A percentile compares a stretch with the other conserved stretches of the same genome.
Evolutionary conservation across 2,888 invertebrate genomes (phyloP).

Genomic region (Myopa tessellatipennis): DNA sequence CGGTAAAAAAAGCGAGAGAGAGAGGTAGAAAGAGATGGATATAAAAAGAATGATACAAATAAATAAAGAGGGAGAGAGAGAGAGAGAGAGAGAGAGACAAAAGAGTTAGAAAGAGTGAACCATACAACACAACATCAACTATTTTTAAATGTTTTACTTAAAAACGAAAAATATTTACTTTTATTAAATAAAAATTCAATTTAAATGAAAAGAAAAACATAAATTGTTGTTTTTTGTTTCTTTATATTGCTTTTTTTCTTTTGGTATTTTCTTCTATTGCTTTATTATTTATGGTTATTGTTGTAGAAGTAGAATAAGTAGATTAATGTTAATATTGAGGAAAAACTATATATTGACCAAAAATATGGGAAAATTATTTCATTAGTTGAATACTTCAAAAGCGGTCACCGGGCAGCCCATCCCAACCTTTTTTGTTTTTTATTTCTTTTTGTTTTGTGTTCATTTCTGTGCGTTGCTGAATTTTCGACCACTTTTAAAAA

Average conservation of each 20-base stretch:
- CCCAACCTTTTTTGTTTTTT: conserved; percentile 65
- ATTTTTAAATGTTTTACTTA: conserved; percentile 25
- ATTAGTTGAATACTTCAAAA: conserved; percentile 62
- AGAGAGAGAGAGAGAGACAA: conserved; percentile 3
- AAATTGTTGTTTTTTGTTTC: conserved; percentile 36
- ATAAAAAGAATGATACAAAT: neutral
- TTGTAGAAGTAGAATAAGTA: neutral
- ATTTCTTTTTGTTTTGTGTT: conserved; percentile 45
- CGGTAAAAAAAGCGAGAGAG: neutral
- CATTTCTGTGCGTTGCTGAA: conserved; percentile 4
- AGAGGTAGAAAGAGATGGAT: neutral
- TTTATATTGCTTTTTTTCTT: conserved; percentile 10
- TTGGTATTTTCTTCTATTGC: neutral
- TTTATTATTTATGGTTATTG: conserved; percentile 18
- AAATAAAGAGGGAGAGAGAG: neutral
- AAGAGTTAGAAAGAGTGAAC: neutral
- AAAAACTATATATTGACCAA: conserved; percentile 42
- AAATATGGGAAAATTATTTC: conserved; percentile 46
- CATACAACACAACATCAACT: conserved; percentile 35
- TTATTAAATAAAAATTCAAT: conserved; percentile 44
- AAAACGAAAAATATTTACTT: conserved; percentile 25
- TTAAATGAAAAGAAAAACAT: conserved; percentile 36
- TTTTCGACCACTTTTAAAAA: conserved; percentile 7
- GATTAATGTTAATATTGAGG: conserved; percentile 6
- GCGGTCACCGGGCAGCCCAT: conserved; percentile 70